Conservation (phyloP, 2,113 vertebrate genomes). For the Vireo altiloquus region DNA sequence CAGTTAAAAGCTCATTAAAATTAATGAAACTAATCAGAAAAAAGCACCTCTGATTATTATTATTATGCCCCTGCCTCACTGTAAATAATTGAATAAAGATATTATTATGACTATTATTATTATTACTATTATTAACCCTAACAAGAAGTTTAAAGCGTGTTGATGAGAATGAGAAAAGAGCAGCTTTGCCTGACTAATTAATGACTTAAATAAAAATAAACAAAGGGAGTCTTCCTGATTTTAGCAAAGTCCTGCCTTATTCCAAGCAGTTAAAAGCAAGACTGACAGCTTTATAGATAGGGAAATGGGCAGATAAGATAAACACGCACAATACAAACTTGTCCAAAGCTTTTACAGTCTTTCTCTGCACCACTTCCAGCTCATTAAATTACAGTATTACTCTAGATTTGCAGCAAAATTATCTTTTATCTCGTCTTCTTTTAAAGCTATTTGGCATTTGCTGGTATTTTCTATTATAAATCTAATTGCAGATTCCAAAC, state of each 20-base stretch:
- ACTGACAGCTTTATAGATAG: slow-evolving; percentile 49
- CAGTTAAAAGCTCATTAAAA: slow-evolving; percentile 14
- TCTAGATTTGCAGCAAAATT: slow-evolving; percentile 75
- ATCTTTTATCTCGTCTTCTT: slow-evolving; percentile 75
- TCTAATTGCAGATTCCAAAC: slow-evolving; percentile 99
- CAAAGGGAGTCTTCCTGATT: slow-evolving; percentile 40
- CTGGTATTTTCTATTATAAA: slow-evolving; percentile 89
- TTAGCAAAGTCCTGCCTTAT: slow-evolving; percentile 43
- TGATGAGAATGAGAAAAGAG: slow-evolving; percentile 44
- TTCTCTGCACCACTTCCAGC: slow-evolving; percentile 42
- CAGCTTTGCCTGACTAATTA: slow-evolving; percentile 53
- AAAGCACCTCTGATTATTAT: slow-evolving; percentile 1
- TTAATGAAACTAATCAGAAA: slow-evolving; percentile 11
- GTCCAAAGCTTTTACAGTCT: slow-evolving; percentile 44
- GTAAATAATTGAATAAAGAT: slow-evolving; percentile 21
- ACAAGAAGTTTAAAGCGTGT: slow-evolving; percentile 12
- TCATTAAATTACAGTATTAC: slow-evolving; percentile 65
- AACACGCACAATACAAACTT: slow-evolving; percentile 25
- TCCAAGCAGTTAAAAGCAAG: slow-evolving; percentile 45
- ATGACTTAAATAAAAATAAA: slow-evolving; percentile 48
- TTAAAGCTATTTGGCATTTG: slow-evolving; percentile 79
- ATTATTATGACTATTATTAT: background rate
- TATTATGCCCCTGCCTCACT: background rate
- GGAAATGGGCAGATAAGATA: slow-evolving; percentile 30
- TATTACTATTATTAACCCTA: slow-evolving; percentile 43